Conservation (phyloP, 2,888 invertebrate species). For the Stenolophus ochropezus region DNA sequence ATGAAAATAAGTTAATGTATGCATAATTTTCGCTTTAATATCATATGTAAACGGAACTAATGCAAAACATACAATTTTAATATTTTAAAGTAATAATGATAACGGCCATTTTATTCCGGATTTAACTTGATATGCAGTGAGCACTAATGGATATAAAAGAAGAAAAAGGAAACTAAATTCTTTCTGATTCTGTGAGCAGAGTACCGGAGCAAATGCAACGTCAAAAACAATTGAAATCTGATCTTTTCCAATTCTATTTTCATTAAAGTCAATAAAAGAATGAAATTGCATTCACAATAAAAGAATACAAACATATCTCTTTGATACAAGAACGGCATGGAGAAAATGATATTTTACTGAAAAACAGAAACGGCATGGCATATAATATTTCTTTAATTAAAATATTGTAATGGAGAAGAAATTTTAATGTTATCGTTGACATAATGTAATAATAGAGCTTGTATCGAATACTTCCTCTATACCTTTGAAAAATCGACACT, state of each 20-base stretch:
- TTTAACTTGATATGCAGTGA: background rate
- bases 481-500: too few relatives aligned
- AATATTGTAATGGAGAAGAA: background rate
- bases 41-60: background rate
- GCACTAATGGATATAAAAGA: background rate
- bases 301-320: background rate
- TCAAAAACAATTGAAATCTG: slow-evolving; percentile 25
- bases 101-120: background rate
- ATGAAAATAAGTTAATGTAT: too few relatives aligned
- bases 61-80: background rate
- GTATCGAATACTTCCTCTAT: too few relatives aligned
- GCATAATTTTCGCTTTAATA: background rate
- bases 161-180: background rate
- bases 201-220: slow-evolving; percentile 13
- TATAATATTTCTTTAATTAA: background rate
- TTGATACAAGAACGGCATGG: background rate
- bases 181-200: background rate
- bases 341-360: background rate
- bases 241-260: slow-evolving; percentile 16
- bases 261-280: slow-evolving; percentile 28
- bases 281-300: slow-evolving; percentile 24
- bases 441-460: too few relatives aligned
- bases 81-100: background rate
- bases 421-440: too few relatives aligned
- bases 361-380: background rate